Conservation (phyloP, 2,113 vertebrate species). For the Nothoprocta perdicaria region DNA sequence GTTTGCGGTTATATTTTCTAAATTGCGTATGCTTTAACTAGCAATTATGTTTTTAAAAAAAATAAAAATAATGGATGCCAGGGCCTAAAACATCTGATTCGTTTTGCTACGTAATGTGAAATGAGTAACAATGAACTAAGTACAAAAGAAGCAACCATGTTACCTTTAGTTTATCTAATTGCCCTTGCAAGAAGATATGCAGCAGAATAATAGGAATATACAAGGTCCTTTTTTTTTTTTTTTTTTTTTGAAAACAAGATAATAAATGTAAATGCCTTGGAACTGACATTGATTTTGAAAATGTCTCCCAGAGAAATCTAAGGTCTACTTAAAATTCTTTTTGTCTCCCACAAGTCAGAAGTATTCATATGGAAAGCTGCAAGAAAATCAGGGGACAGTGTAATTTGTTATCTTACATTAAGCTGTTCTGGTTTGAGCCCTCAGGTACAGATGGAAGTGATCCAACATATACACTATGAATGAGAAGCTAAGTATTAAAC, state of each 20-base stretch:
- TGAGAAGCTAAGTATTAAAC: constrained; percentile 57
- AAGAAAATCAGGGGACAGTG: neutral
- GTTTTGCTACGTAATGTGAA: neutral
- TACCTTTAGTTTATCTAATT: neutral
- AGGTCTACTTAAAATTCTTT: neutral
- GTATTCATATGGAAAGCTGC: neutral
- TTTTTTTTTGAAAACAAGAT: neutral
- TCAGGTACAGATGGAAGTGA: constrained; percentile 54
- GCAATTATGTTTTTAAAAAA: neutral
- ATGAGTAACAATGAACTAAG: neutral
- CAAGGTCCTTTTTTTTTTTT: neutral
- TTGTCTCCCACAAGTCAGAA: neutral
- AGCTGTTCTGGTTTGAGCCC: neutral
- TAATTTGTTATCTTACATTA: constrained; percentile 28
- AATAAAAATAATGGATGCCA: neutral
- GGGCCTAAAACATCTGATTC: neutral
- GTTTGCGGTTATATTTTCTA: neutral
- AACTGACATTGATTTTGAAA: neutral
- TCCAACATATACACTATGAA: constrained; percentile 50
- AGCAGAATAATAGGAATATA: neutral
- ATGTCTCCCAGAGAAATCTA: neutral
- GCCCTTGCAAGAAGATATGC: neutral
- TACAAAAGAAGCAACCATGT: neutral
- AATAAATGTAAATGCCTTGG: neutral
- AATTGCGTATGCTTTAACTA: neutral